Conservation (phyloP, 2,113 vertebrate species). For the Chamaetylas fuelleborni region DNA sequence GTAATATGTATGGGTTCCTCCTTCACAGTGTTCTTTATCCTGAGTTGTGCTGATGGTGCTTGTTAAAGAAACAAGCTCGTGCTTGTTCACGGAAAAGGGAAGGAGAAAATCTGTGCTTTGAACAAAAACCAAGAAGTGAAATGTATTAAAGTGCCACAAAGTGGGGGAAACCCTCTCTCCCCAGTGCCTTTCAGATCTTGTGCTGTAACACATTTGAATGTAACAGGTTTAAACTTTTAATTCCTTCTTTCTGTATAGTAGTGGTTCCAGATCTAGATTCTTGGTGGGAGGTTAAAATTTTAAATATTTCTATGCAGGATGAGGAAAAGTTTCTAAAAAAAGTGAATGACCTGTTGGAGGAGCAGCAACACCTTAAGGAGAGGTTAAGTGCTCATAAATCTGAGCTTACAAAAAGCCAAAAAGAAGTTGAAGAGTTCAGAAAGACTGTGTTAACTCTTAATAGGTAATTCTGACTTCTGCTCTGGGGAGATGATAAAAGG, state of each 20-base stretch:
- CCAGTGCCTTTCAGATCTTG: background rate
- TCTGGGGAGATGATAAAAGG: background rate
- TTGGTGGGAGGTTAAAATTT: background rate
- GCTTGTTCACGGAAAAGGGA: background rate
- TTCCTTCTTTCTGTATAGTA: background rate
- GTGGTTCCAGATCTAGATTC: background rate
- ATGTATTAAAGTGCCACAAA: background rate
- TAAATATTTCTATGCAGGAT: constrained; percentile 68
- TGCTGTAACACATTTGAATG: background rate
- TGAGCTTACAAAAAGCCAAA: constrained; percentile 71
- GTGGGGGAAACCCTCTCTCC: fast-evolving
- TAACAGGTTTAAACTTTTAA: background rate
- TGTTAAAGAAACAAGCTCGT: background rate
- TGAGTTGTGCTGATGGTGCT: background rate
- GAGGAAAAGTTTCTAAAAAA: constrained; percentile 75
- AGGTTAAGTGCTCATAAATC: constrained; percentile 72
- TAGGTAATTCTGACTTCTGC: constrained; percentile 72
- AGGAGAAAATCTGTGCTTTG: background rate
- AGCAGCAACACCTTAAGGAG: constrained; percentile 75
- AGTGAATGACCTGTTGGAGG: constrained; percentile 74
- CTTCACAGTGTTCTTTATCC: background rate
- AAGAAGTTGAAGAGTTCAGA: constrained; percentile 78
- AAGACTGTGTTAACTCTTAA: constrained; percentile 72
- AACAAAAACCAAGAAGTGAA: background rate
- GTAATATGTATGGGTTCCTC: background rate